Evolutionary conservation across 1,140 invertebrate species (phyloP).

Genomic region (Bilobella aurantiaca): DNA sequence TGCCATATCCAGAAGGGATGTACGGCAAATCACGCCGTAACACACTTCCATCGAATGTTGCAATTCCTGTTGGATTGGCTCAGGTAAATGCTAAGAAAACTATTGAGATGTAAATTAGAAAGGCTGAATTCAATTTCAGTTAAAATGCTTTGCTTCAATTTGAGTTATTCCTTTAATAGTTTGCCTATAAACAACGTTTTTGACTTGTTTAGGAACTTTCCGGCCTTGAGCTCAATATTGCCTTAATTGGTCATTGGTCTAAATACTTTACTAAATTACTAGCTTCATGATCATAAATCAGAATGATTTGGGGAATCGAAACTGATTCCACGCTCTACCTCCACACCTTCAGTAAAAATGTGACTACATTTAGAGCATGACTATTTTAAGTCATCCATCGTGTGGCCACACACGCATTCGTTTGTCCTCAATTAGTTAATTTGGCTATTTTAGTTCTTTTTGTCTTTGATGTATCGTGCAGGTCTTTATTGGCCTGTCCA

Average conservation of each 20-base stretch:
- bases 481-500: constrained; percentile 26
- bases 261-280: too few species aligned
- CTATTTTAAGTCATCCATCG: too few species aligned
- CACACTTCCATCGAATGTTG: constrained; percentile 22
- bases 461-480: constrained; percentile 9
- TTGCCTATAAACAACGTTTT: too few species aligned
- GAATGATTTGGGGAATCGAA: too few species aligned
- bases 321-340: too few species aligned
- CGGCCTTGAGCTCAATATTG: not conserved
- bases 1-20: not conserved
- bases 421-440: not conserved
- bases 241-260: too few species aligned
- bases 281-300: too few species aligned
- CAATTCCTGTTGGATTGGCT: constrained; percentile 28
- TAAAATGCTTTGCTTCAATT: too few species aligned
- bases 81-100: constrained; percentile 17
- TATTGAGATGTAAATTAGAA: not conserved
- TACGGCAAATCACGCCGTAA: not conserved
- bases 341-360: too few species aligned
- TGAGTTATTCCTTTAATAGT: too few species aligned
- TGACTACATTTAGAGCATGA: constrained; percentile 9
- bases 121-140: not conserved
- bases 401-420: too few species aligned
- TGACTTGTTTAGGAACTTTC: not conserved
- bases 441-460: not conserved